Evolutionary conservation across 2,797 vertebrate species (phyloP).

Genomic region (Eulemur albifrons): DNA sequence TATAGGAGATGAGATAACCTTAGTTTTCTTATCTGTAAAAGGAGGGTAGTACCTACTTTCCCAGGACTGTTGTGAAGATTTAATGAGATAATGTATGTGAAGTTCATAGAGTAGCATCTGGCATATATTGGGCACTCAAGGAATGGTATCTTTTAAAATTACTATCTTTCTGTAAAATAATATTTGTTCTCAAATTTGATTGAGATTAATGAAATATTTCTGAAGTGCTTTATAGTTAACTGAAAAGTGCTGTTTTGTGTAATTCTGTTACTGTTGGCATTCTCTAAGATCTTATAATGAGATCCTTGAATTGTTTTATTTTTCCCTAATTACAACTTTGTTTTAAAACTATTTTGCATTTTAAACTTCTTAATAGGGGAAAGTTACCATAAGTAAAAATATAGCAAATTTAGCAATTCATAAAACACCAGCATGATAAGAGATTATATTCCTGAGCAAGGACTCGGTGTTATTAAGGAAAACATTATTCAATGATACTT

Average conservation of each 20-base stretch:
- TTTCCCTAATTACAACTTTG: not conserved
- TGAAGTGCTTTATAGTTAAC: slow-evolving; percentile 10
- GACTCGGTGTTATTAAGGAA: not conserved
- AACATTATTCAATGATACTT: not conserved
- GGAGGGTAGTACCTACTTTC: not conserved
- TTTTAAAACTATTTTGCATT: not conserved
- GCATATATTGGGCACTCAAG: not conserved
- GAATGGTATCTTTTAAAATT: not conserved
- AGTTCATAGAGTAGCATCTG: not conserved
- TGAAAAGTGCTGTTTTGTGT: not conserved
- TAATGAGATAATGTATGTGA: not conserved
- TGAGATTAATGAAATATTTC: not conserved
- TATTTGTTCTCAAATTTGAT: not conserved
- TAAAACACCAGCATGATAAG: not conserved
- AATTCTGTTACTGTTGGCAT: not conserved
- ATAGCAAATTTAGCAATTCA: no score
- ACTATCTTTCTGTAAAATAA: not conserved
- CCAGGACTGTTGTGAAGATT: not conserved
- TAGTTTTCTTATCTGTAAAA: not conserved
- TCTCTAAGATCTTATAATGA: not conserved
- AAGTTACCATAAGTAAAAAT: slow-evolving; percentile 1
- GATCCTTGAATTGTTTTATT: not conserved
- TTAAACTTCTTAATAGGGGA: not conserved
- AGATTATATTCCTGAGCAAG: slow-evolving; percentile 4
- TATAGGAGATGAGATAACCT: not conserved